A percentile compares a stretch with the other conserved stretches of the same genome.
Evolutionary conservation across 2,888 invertebrate genomes (phyloP).

Genomic region (Andrena haemorrhoa): DNA sequence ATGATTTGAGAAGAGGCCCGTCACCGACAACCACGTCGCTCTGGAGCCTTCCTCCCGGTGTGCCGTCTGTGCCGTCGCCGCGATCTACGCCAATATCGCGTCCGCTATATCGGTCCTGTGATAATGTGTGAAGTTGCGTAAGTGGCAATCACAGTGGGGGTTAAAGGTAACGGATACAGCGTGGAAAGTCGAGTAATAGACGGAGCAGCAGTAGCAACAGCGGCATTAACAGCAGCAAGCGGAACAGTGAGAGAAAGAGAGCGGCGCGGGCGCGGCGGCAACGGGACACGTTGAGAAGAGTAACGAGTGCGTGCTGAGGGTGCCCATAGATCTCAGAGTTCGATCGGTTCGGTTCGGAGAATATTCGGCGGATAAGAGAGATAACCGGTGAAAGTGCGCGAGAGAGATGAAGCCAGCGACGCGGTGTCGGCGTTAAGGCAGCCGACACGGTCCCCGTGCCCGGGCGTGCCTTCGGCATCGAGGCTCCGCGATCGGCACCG

Average conservation of each 20-base stretch:
- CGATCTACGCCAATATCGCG: constrained; percentile 52
- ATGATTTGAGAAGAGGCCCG: neutral
- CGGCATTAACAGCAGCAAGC: constrained; percentile 21
- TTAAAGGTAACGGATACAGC: constrained; percentile 50
- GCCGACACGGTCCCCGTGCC: constrained; percentile 68
- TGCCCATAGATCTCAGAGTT: neutral
- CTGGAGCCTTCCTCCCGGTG: constrained; percentile 21
- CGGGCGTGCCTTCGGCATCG: constrained; percentile 75
- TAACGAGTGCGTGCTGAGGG: neutral
- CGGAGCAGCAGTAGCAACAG: constrained; percentile 47
- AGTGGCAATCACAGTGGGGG: constrained; percentile 76
- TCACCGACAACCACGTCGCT: neutral
- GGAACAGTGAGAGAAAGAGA: constrained; percentile 26
- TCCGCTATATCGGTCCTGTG: constrained; percentile 64
- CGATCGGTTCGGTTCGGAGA: neutral
- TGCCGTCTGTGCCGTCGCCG: constrained; percentile 73
- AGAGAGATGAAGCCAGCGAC: constrained; percentile 60
- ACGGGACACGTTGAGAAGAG: neutral
- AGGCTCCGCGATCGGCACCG: constrained; percentile 85
- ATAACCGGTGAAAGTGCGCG: constrained; percentile 80
- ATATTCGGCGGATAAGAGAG: neutral
- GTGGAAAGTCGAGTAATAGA: constrained; percentile 45
- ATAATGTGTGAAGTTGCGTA: constrained; percentile 77
- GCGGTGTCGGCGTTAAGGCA: constrained; percentile 77
- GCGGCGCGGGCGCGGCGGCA: neutral